Conservation (phyloP, 2,888 invertebrate species). For the Tortricodes alternella region DNA sequence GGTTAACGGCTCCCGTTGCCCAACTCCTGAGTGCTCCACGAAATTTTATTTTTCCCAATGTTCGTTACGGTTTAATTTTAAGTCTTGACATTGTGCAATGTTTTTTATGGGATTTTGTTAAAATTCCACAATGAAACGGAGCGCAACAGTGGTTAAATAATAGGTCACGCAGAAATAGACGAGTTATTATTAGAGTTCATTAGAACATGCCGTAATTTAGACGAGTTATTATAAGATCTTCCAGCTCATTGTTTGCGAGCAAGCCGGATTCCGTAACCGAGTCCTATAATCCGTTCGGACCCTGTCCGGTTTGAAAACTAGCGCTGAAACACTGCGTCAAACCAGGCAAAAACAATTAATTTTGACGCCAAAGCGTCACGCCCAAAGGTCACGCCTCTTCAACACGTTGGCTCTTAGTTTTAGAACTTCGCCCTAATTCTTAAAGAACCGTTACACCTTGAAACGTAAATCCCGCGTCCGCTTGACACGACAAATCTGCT, state of each 20-base stretch:
- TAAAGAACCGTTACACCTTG: slow-evolving; percentile 51
- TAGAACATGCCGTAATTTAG: slow-evolving; percentile 57
- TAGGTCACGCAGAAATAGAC: slow-evolving; percentile 72
- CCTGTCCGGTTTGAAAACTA: slow-evolving; percentile 9
- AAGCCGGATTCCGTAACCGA: slow-evolving; percentile 18
- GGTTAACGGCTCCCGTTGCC: slow-evolving; percentile 54
- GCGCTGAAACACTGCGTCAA: not conserved
- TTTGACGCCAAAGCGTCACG: slow-evolving; percentile 2
- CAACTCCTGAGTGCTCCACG: slow-evolving; percentile 49
- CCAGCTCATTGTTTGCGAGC: slow-evolving; percentile 16
- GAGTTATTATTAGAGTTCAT: slow-evolving; percentile 65
- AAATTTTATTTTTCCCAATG: slow-evolving; percentile 39
- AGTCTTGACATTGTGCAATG: slow-evolving; percentile 62
- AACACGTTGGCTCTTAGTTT: slow-evolving; percentile 32
- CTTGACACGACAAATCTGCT: slow-evolving; percentile 61
- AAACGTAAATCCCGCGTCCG: slow-evolving; percentile 60
- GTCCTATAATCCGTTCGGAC: not conserved
- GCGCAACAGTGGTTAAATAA: slow-evolving; percentile 58
- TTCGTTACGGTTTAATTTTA: slow-evolving; percentile 46
- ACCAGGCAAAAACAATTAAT: slow-evolving; percentile 3
- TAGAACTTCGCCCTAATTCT: slow-evolving; percentile 35
- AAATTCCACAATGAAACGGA: slow-evolving; percentile 55
- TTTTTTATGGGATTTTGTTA: slow-evolving; percentile 61
- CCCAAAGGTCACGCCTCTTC: slow-evolving; percentile 14
- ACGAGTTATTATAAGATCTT: slow-evolving; percentile 45